Evolutionary conservation across 2,888 invertebrate species (phyloP), one percentile per base, ranked within the genome.

Genomic region (Xanthia icteritia): DNA sequence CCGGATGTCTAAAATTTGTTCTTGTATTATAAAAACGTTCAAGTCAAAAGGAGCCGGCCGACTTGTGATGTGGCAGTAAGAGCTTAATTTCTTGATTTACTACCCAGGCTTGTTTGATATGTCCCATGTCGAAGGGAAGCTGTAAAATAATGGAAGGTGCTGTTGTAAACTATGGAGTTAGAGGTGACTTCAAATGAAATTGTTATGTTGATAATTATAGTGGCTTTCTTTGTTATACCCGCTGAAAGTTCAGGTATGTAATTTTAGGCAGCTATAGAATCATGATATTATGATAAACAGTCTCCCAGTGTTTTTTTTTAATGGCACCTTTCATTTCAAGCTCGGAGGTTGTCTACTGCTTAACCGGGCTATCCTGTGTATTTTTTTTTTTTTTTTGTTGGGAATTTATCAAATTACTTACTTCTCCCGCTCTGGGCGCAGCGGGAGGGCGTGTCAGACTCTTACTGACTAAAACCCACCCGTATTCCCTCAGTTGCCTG

Each of bases 51-150:
- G 74, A 83, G 81, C 70, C 42, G 42, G 84, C 91, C 90, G 89
- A 86, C 89, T 73, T 92, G 73, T 90, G 92, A 92, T 92, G 91
- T 91, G 92, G 92, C 89, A 81, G 84, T 86, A 85, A 88, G 88
- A 90, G 86, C 90, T 91, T 94, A 93, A 92, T 93, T 92, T 91
- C 69, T 89, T 94, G 92, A 94, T 94, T 94, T 94, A 94, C 89
- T 82, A 77, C 89, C 89, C 56, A 67, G 86, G 87, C 86, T 90
- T 86, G 84, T 89, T 88, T 90, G 86, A 88, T 89, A 88, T 86
- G 88, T 90, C 85, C 78, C 85, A 83, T 83, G 85, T 82, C 84
- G 79, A 87, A 86, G 85, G 90, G 90, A 90, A 91, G 89, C 89
- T 61, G 82, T 89, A 86, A 89, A 89, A 91, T 87, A 87, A 86